Conservation (phyloP, 2,797 vertebrate species). For the Xerus rutilus region DNA sequence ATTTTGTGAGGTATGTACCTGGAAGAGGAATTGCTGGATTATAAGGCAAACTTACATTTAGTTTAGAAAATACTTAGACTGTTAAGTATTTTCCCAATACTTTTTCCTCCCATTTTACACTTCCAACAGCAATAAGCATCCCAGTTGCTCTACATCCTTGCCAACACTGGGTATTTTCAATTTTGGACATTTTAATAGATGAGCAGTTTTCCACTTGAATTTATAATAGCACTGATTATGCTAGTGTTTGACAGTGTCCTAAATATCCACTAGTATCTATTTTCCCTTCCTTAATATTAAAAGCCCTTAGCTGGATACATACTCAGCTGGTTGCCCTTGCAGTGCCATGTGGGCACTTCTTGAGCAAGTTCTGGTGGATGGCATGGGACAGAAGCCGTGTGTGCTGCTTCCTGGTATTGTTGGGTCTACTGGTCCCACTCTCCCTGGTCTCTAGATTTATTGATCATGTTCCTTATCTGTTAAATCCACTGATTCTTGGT, state of each 20-base stretch:
- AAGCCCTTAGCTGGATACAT: not conserved
- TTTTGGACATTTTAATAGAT: not conserved
- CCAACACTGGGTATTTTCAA: not conserved
- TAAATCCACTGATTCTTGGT: too few relatives aligned
- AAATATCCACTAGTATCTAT: not conserved
- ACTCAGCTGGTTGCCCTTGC: not conserved
- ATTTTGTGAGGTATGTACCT: not conserved
- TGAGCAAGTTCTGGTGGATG: not conserved
- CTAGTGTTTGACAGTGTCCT: not conserved
- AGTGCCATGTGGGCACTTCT: not conserved
- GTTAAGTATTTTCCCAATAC: not conserved
- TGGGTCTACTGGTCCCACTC: not conserved
- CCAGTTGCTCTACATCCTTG: not conserved
- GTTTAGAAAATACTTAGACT: not conserved
- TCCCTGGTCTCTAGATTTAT: not conserved
- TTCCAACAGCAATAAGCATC: not conserved
- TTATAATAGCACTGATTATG: too few relatives aligned
- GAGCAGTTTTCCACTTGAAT: not conserved
- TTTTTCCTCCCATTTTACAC: not conserved
- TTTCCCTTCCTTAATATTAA: not conserved
- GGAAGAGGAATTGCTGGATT: not conserved
- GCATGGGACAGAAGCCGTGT: not conserved
- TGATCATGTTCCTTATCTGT: too few relatives aligned
- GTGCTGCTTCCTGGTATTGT: not conserved
- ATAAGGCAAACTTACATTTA: not conserved